These are phyloP conservation scores for Helostoma temminkii DNA, from an alignment of 2,797 vertebrate species.

Conservation along the genomic window DNA sequence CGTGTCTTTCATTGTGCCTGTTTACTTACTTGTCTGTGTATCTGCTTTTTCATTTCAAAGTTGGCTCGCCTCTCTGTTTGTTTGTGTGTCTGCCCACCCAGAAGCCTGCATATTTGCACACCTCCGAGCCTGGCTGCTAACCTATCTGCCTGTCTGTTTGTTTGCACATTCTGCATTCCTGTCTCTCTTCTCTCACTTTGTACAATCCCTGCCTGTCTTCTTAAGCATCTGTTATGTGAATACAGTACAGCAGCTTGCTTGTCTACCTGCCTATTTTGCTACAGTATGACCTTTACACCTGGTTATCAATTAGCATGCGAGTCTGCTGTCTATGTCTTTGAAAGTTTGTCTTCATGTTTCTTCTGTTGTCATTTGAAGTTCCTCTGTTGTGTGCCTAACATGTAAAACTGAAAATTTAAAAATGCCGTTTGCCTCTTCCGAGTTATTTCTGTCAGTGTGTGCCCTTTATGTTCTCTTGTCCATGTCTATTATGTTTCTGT, in stretches of 20 bases:
- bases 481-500: constrained; percentile 15
- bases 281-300: constrained; percentile 4
- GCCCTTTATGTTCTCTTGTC: constrained; percentile 13
- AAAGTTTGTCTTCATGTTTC: not conserved
- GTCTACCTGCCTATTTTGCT: constrained; percentile 9
- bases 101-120: constrained; percentile 55
- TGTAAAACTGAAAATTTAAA: constrained; percentile 5
- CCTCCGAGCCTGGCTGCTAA: constrained; percentile 47
- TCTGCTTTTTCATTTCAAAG: constrained; percentile 51
- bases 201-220: not conserved
- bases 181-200: constrained; percentile 13
- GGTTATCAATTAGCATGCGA: constrained; percentile 1
- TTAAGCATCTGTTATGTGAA: constrained; percentile 17
- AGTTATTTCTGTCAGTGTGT: constrained; percentile 3
- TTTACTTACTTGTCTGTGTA: constrained; percentile 43
- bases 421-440: not conserved
- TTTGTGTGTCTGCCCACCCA: constrained; percentile 48
- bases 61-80: constrained; percentile 42
- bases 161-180: constrained; percentile 3
- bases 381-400: constrained; percentile 4
- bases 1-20: constrained; percentile 30
- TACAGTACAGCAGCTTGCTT: constrained; percentile 6
- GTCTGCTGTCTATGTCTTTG: not conserved
- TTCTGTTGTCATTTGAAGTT: not conserved
- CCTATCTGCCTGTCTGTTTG: constrained; percentile 19